Evolutionary conservation across 2,888 invertebrate genomes (phyloP).

Genomic region (Neoscelio sp.): DNA sequence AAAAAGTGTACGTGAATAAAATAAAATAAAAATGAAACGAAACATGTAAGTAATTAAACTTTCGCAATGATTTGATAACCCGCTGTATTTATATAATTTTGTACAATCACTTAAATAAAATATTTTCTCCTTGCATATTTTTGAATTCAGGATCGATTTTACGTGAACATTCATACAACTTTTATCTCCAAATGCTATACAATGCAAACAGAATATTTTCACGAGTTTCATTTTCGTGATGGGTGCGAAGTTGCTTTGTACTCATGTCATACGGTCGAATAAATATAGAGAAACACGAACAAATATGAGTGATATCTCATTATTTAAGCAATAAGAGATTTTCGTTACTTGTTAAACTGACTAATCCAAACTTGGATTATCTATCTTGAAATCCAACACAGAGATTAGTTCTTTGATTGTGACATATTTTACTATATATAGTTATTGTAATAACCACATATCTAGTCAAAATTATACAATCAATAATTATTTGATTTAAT

Average conservation of each 20-base stretch:
- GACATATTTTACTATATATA: no score
- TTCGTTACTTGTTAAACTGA: conserved; percentile 6
- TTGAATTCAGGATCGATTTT: conserved; percentile 32
- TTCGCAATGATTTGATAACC: no score
- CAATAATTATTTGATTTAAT: no score
- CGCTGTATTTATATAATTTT: no score
- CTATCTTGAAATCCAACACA: not conserved
- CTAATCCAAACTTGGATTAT: conserved; percentile 10
- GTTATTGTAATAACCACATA: no score
- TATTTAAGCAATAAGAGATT: conserved; percentile 43
- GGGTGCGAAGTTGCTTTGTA: conserved; percentile 45
- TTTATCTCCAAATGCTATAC: conserved; percentile 33
- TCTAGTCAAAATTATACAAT: no score
- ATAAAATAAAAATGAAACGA: no score
- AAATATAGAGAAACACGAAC: conserved; percentile 32
- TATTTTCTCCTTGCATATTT: conserved; percentile 1
- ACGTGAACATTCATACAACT: conserved; percentile 1
- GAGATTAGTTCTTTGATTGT: not conserved
- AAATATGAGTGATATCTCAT: conserved; percentile 46
- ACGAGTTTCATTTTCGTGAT: conserved; percentile 40
- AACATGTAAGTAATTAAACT: no score
- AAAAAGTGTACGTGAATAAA: no score
- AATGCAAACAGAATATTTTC: conserved; percentile 52
- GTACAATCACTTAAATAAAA: no score
- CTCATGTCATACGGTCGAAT: conserved; percentile 34